These are phyloP conservation scores for Sorex maritimensis DNA, from an alignment of 2,797 vertebrate genomes.

Conservation along the genomic window DNA sequence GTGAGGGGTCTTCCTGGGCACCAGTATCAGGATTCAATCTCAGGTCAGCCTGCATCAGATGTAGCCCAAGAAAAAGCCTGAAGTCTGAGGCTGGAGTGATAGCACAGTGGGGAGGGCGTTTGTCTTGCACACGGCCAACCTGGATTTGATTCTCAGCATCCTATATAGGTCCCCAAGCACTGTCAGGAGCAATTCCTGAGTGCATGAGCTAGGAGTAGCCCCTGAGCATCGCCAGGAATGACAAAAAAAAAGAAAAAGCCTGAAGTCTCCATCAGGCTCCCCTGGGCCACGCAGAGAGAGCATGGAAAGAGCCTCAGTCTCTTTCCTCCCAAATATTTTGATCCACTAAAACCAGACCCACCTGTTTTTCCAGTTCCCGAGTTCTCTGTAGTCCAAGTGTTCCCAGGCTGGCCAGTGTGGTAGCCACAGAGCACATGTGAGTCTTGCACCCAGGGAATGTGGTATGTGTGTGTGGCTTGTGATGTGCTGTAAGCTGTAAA, in stretches of 20 bases:
- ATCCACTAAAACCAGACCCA: slow-evolving; percentile 33
- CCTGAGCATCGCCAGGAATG: too few relatives aligned
- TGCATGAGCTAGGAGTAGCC: too few relatives aligned
- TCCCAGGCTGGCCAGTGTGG: background rate
- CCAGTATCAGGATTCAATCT: background rate
- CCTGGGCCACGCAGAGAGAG: background rate
- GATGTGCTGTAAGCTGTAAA: background rate
- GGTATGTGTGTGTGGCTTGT: background rate
- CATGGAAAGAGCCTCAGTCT: slow-evolving; percentile 34
- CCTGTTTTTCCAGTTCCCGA: background rate
- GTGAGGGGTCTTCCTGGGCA: background rate
- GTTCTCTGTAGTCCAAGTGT: background rate
- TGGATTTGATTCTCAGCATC: too few relatives aligned
- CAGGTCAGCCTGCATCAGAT: background rate
- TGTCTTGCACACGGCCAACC: too few relatives aligned
- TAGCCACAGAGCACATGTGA: background rate
- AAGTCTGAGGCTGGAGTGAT: too few relatives aligned
- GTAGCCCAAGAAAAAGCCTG: background rate
- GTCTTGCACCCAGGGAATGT: background rate
- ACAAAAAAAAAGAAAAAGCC: background rate
- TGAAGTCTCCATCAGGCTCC: background rate
- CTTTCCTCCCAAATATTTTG: background rate
- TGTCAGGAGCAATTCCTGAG: too few relatives aligned
- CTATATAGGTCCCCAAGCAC: too few relatives aligned
- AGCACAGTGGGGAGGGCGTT: too few relatives aligned